A percentile compares a stretch with the other conserved stretches of the same genome.
These are phyloP conservation scores for Procavia capensis DNA, from an alignment of 2,113 vertebrate genomes.

Conservation along the genomic window DNA sequence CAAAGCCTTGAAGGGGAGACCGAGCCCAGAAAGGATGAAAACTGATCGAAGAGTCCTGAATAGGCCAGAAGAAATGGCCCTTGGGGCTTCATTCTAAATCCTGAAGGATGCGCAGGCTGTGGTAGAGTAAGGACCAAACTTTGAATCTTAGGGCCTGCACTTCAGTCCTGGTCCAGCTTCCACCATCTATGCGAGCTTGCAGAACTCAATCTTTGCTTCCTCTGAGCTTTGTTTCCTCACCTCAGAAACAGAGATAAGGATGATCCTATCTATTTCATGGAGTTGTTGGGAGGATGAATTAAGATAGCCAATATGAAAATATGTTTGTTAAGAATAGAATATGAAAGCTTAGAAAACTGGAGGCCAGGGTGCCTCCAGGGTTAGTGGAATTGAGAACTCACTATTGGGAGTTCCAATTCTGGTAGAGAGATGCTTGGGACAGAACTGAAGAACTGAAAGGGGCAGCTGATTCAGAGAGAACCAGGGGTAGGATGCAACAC, in stretches of 20 bases:
- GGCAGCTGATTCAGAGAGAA: neutral
- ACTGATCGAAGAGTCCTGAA: constrained; percentile 19
- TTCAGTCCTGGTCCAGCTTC: neutral
- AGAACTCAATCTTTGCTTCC: neutral
- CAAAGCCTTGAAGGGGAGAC: neutral
- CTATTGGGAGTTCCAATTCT: neutral
- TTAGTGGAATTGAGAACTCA: neutral
- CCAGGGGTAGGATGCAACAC: neutral
- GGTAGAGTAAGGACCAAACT: neutral
- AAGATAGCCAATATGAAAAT: neutral
- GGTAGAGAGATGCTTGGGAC: neutral
- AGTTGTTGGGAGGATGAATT: neutral
- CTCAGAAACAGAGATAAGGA: constrained; percentile 33
- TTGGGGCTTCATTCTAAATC: neutral
- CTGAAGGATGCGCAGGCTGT: neutral
- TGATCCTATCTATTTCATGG: neutral
- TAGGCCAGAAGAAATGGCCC: constrained; percentile 28
- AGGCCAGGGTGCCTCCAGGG: neutral
- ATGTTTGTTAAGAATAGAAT: neutral
- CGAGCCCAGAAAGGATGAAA: neutral
- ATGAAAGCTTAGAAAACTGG: neutral
- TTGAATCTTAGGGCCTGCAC: neutral
- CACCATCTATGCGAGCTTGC: neutral
- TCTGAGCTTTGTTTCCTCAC: neutral
- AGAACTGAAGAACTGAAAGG: neutral